Evolutionary conservation across 2,113 vertebrate species (phyloP), one percentile per base, ranked within the genome.

Genomic region (Pitta sordida): DNA sequence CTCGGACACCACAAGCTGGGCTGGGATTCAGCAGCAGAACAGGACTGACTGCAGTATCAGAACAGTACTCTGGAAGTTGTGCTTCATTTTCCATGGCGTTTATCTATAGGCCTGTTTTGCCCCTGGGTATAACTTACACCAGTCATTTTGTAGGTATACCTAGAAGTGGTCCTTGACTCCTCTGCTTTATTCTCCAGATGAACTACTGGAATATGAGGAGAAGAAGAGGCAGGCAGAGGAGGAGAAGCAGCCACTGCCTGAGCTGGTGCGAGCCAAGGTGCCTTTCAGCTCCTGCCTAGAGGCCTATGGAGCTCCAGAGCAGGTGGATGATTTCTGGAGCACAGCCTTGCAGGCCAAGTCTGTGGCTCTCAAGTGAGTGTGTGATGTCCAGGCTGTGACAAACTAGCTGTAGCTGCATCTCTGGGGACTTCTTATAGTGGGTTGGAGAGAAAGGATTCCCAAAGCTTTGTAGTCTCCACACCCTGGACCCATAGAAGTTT

Each of bases 321-420:
- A 99, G 82, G 98, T 99, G 81, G 98, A 99, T 26, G 99, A 99
- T 96, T 99, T 99, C 98, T 99, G 99, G 99, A 99, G 99, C 97
- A 99, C 99, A 7, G 99, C 99, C 44, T 98, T 99, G 67, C 99
- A 99, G 98, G 98, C 98, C 92, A 99, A 99, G 97, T 99, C 99
- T 51, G 98, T 98, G 64, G 99, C 99, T 92, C 98, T 99, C 97
- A 99, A 99, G 99, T 99, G 98, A 96, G 98, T 97, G 64, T 82
- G 44, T 37, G 49, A 34, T 37, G 39, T 43, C 14, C 44, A 32
- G 29, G 17, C 53, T 71, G 5, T 56, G 68, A 34, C 4, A 3
- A 49, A 23, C 56, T 43, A 69, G 21, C 48, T 20, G 1, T 37
- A 90, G 82, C n/a, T 91, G 62, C 53, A 12, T 65, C 36, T 44